phyloP scores from a whole-genome alignment of 2,888 invertebrate genomes.

The Lycaena phlaeas region DNA sequence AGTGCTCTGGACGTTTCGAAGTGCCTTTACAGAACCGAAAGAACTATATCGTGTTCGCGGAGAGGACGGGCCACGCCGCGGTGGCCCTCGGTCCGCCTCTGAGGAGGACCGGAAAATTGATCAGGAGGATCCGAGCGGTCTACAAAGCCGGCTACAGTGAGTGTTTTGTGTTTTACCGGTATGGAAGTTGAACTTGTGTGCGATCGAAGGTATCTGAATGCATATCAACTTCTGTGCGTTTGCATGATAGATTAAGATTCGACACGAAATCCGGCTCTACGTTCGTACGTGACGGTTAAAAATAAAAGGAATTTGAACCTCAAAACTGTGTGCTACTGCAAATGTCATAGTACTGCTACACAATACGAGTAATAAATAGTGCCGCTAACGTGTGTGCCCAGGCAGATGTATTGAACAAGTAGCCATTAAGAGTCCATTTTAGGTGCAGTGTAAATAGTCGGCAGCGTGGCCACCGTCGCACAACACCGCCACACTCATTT shows the following conservation, averaged over 20 bases:
- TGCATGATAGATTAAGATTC: conserved; percentile 15
- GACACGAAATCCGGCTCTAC: conserved; percentile 7
- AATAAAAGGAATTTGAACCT: conserved; percentile 3
- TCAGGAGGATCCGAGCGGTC: conserved; percentile 61
- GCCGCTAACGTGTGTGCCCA: conserved; percentile 54
- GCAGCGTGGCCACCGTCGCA: conserved; percentile 44
- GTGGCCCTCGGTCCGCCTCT: conserved; percentile 64
- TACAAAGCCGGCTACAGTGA: conserved; percentile 68
- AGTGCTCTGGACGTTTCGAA: conserved; percentile 62
- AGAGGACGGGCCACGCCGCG: conserved; percentile 55
- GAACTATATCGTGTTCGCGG: conserved; percentile 68
- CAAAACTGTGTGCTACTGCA: conserved; percentile 9
- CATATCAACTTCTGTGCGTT: conserved; percentile 38
- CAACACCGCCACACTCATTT: conserved; percentile 51
- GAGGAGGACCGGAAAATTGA: conserved; percentile 51
- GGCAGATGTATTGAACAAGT: conserved; percentile 65
- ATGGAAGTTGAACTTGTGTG: conserved; percentile 27
- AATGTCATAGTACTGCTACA: background rate
- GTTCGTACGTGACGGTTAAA: background rate
- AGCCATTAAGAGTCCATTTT: conserved; percentile 68
- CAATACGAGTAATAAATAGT: conserved; percentile 37
- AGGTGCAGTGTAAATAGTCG: conserved; percentile 60
- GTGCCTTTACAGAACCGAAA: conserved; percentile 55
- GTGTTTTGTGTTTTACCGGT: conserved; percentile 42
- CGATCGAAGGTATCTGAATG: conserved; percentile 18